A percentile compares a stretch with the other conserved stretches of the same genome.
These are phyloP conservation scores for Holcopasites calliopsidis DNA, from an alignment of 1,140 invertebrate genomes.

Conservation along the genomic window DNA sequence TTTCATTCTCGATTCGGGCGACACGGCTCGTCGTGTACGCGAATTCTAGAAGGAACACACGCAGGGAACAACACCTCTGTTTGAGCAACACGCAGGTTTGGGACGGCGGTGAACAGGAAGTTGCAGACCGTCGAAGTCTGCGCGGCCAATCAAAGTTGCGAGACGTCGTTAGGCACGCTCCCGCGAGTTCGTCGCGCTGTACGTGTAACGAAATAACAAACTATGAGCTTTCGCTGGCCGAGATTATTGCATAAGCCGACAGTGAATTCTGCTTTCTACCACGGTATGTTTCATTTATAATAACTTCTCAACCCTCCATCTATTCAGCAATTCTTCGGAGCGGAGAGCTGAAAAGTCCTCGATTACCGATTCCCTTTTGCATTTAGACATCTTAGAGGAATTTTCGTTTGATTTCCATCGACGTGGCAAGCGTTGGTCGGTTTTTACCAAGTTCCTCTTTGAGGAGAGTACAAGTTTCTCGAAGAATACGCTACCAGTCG, in stretches of 20 bases:
- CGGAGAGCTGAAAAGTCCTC: background rate
- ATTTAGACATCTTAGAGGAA: background rate
- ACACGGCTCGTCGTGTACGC: background rate
- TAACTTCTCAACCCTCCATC: no score
- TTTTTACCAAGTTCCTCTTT: background rate
- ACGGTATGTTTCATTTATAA: background rate
- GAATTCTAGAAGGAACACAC: constrained; percentile 5
- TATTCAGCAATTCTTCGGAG: no score
- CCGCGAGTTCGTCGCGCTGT: constrained; percentile 8
- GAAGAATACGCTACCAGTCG: no score
- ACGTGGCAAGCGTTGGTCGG: no score
- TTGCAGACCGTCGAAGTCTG: constrained; percentile 47
- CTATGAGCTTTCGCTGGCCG: background rate
- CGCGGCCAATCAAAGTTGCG: constrained; percentile 58
- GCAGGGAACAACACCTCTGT: constrained; percentile 30
- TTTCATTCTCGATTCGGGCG: constrained; percentile 5
- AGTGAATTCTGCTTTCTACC: background rate
- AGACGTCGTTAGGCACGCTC: constrained; percentile 55
- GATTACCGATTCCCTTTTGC: background rate
- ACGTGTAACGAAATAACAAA: constrained; percentile 13
- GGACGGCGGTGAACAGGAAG: constrained; percentile 35
- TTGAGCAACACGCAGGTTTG: background rate
- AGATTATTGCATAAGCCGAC: background rate
- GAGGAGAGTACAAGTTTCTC: background rate
- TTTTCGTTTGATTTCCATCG: background rate